These are phyloP conservation scores for Paguma larvata DNA, from an alignment of 2,797 vertebrate genomes.

Conservation along the genomic window DNA sequence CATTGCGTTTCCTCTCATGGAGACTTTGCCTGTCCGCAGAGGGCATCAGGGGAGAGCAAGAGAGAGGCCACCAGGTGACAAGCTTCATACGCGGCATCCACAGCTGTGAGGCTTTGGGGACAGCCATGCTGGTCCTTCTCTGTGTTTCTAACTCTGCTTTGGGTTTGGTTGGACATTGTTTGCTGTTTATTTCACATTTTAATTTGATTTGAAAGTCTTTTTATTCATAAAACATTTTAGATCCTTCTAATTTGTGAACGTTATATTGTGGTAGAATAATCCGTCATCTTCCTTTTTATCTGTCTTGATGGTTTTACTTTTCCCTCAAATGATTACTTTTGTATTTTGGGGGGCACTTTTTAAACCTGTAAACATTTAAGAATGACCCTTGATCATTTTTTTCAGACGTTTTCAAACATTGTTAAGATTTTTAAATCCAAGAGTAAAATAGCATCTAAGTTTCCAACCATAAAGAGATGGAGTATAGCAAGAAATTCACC, in stretches of 20 bases:
- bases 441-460: neutral
- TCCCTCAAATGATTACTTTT: too few species aligned
- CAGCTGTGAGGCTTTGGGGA: neutral
- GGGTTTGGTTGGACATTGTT: neutral
- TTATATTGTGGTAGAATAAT: neutral
- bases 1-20: rapidly evolving
- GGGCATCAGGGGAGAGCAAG: rapidly evolving
- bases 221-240: neutral
- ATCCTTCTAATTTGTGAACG: neutral
- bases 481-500: neutral
- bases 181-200: neutral
- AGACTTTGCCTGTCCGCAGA: rapidly evolving
- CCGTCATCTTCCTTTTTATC: too few species aligned
- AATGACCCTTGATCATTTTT: neutral
- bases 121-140: neutral
- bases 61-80: rapidly evolving
- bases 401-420: neutral
- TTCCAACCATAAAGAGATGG: neutral
- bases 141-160: neutral
- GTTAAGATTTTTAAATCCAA: neutral
- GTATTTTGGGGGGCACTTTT: neutral
- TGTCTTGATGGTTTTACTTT: neutral
- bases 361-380: neutral
- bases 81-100: neutral
- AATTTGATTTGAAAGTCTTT: neutral